These are phyloP conservation scores for Mesocentrotus franciscanus DNA, from an alignment of 53 echinoderm and acorn worm species.

Conservation along the genomic window DNA sequence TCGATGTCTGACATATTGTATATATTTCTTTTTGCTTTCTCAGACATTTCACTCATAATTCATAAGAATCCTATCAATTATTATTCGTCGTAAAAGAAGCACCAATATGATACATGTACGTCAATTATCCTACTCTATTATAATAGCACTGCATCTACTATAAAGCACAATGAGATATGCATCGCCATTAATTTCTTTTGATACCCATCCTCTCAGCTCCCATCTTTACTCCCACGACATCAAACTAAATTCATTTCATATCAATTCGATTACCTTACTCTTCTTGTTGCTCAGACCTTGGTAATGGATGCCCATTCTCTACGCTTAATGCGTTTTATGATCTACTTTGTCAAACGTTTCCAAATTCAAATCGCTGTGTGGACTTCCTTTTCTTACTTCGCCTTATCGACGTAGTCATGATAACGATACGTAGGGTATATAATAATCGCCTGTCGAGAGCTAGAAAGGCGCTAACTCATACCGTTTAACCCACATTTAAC, in stretches of 20 bases:
- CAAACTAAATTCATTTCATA: background rate
- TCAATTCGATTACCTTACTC: background rate
- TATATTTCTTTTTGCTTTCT: no score
- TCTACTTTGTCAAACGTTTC: conserved; percentile 3
- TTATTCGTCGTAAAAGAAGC: no score
- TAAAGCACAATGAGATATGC: background rate
- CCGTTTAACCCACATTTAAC: background rate
- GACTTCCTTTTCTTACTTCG: conserved; percentile 13
- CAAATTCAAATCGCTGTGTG: background rate
- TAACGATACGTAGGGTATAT: background rate
- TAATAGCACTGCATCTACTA: background rate
- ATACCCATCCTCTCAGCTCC: background rate
- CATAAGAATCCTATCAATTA: no score
- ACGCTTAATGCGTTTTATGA: conserved; percentile 30
- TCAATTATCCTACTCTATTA: background rate
- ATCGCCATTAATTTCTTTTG: background rate
- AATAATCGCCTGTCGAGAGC: background rate
- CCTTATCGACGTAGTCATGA: background rate
- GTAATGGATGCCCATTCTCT: conserved; percentile 17
- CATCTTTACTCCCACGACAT: background rate
- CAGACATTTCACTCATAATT: no score
- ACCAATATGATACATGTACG: no score
- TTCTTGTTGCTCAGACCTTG: background rate
- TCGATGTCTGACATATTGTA: no score
- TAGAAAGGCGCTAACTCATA: background rate